Evolutionary conservation across 2,888 invertebrate genomes (phyloP).

Genomic region (Brenthis daphne): DNA sequence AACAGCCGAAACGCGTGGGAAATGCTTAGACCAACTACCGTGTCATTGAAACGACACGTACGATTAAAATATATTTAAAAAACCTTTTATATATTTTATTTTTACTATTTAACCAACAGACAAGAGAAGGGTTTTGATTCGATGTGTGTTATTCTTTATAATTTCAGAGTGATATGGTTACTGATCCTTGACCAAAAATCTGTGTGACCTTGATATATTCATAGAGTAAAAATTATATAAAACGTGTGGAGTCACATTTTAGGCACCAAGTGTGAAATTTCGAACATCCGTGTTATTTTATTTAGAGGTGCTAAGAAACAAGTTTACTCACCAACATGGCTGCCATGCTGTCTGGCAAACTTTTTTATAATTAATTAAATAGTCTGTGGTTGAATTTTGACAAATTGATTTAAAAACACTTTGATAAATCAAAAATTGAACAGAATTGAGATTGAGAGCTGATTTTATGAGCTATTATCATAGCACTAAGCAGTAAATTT

Average conservation of each 20-base stretch:
- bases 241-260: too few species aligned
- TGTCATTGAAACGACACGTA: constrained; percentile 43
- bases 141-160: too few species aligned
- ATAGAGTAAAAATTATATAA: too few species aligned
- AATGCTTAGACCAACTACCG: constrained; percentile 41
- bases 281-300: background rate
- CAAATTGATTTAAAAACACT: background rate
- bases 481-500: background rate
- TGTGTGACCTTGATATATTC: too few species aligned
- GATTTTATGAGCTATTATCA: background rate
- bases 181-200: too few species aligned
- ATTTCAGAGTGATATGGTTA: too few species aligned
- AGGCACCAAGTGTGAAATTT: too few species aligned
- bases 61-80: constrained; percentile 15
- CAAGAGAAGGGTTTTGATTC: too few species aligned
- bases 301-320: background rate
- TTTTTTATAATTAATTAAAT: background rate
- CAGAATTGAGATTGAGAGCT: too few species aligned
- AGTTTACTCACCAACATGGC: constrained; percentile 7
- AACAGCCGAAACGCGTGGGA: constrained; percentile 39
- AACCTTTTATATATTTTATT: too few species aligned
- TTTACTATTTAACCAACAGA: too few species aligned
- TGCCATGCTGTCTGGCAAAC: constrained; percentile 7
- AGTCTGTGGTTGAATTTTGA: background rate
- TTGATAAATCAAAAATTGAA: too few species aligned